Base-by-base conservation (phyloP, 2,888 invertebrate species). In the Scaptomyza parva region DNA sequence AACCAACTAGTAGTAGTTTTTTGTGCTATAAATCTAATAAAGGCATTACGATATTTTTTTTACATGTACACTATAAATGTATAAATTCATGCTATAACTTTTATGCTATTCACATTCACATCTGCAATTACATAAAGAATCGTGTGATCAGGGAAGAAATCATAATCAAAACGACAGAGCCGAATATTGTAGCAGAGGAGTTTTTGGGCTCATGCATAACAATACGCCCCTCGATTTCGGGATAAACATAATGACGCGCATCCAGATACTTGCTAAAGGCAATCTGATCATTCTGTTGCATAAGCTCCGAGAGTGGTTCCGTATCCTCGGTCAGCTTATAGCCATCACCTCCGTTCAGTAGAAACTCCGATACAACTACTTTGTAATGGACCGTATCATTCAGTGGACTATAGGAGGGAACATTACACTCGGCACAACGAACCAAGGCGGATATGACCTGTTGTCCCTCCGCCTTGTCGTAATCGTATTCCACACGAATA, bases 281-380 rank as follows among this genome's bases (percentile, higher is more conserved):
- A 3, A 92, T 92, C n/a, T 93, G 86, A 89, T 95, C 95, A 65
- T 91, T 92, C 45, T 92, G 91, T 61, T 92, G 88, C 76, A 94
- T 89, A 1, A 73, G 72, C 6, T 74, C 62, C 1, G 75, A 67
- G 6, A 54, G 52, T 2, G 69, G 52, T 2, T 71, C 65, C 4
- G 69, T 57, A 0, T 55, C 33, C 43, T 88, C 88, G 2, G 37
- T 58, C 2, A 91, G 71, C 0, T 44, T 64, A 54, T 90, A 89
- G 0, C 95, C 96, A 90, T 98, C 97, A 0, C 97, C 97, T 1
- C 96, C 97, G 0, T 93, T 91, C 2, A 94, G 92, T 51, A 97
- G 84, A 88, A 95, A 98, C 22, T 92, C 92, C 0, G 94, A 92
- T 60, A 95, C 93, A 14, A 97, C 91, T 0, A 98, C 90, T 64